Base-by-base conservation (phyloP, 2,888 invertebrate species). In the Dryomyza anilis region DNA sequence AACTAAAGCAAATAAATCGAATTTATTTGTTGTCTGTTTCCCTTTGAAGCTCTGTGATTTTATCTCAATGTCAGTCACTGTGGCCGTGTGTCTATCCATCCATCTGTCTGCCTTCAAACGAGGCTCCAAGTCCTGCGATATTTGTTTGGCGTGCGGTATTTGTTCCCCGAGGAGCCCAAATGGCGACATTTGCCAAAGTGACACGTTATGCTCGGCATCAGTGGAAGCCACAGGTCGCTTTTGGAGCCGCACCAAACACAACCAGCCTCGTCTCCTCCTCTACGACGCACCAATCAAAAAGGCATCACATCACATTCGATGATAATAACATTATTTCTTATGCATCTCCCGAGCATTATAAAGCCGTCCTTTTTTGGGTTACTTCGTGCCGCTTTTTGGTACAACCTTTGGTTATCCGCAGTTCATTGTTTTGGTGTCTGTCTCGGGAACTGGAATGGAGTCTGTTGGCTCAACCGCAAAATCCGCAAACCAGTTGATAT, bases 201-300 rank as follows among this genome's bases (percentile, higher is more conserved):
- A 14, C 5, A 27, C 36, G 36, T 36, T 50, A 61, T 39, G 25
- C 25, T 61, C 3, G 4, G 16, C n/a, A 39, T 59, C 39, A 43
- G 19, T 50, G 39, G 30, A 58, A 58, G 57, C 64, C 58, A 64
- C 64, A 64, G 64, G 64, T 64, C 56, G 56, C 29, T 63, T 59
- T 57, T 27, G 8, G n/a, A 43, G 30, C 6, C 30, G 30, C 19
- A 16, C 36, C n/a, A 30, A n/a, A n/a, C n/a, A n/a, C n/a, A n/a
- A 1, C 23, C 5, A 8, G 16, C 10, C 33, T 36, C 14, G 25
- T 12, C n/a, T n/a, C 19, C 36, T 21, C 36, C 23, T n/a, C 36
- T 10, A n/a, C 21, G 10, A 39, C 25, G 39, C 16, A 57, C 64
- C 64, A 64, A 52, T 39, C 58, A 57, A 64, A 52, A 27, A 43